A percentile compares a stretch with the other conserved stretches of the same genome.
phyloP scores from a whole-genome alignment of 1,140 invertebrate species.

The Ladona fulva region DNA sequence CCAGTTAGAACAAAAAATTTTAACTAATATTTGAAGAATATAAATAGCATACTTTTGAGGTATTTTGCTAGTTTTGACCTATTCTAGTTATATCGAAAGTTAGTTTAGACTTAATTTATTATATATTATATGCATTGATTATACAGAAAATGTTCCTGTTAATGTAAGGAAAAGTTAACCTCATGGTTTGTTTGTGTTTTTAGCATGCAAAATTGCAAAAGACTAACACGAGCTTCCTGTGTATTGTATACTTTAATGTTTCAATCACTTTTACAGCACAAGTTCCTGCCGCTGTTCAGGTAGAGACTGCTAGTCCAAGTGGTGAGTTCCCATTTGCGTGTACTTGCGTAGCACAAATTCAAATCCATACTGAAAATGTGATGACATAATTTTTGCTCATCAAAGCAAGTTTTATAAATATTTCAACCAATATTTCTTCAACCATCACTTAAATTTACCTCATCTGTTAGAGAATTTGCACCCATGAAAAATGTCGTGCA shows the following conservation, averaged over 20 bases:
- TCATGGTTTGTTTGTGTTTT: neutral
- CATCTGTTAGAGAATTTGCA: neutral
- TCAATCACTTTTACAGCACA: conserved; percentile 14
- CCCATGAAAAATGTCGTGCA: conserved; percentile 5
- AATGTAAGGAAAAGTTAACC: neutral
- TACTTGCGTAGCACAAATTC: conserved; percentile 12
- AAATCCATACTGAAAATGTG: neutral
- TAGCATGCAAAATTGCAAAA: neutral
- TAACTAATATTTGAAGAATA: neutral
- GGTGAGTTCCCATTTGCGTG: conserved; percentile 16
- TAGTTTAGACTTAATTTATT: too few relatives aligned
- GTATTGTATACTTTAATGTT: conserved; percentile 12
- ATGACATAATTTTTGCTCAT: conserved; percentile 10
- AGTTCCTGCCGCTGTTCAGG: conserved; percentile 15
- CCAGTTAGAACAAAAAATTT: neutral
- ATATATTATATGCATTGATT: too few relatives aligned
- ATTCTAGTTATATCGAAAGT: too few relatives aligned
- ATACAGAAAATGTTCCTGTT: too few relatives aligned
- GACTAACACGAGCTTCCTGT: neutral
- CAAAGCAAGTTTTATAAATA: neutral
- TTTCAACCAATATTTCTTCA: neutral
- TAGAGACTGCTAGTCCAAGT: conserved; percentile 17
- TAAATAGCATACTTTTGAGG: too few relatives aligned
- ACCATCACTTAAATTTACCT: neutral
- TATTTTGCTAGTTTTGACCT: too few relatives aligned